Conservation (phyloP, 1,140 invertebrate genomes). For the Melanaphis sacchari region DNA sequence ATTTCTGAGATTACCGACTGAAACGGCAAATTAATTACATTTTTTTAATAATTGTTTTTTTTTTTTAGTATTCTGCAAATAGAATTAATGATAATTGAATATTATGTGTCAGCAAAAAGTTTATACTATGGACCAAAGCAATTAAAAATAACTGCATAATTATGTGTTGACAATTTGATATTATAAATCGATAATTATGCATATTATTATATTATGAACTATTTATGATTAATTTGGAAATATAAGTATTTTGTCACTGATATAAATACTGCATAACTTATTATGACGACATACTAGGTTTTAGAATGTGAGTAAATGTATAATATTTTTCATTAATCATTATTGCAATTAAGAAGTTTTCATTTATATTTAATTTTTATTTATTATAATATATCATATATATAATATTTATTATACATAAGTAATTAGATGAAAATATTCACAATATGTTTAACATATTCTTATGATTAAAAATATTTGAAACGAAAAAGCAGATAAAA, state of each 20-base stretch:
- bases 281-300: background rate
- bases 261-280: background rate
- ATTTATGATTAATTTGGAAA: background rate
- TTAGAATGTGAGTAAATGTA: background rate
- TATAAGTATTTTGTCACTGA: background rate
- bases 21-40: background rate
- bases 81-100: background rate
- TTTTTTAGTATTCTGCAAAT: background rate
- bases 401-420: background rate
- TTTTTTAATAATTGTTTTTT: background rate
- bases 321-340: background rate
- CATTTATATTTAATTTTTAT: background rate
- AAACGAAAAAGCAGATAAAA: background rate
- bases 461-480: background rate
- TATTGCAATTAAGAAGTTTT: background rate
- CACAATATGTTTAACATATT: background rate
- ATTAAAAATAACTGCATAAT: background rate
- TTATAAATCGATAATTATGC: background rate
- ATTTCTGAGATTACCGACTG: background rate
- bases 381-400: background rate
- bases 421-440: background rate
- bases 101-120: background rate
- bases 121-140: background rate
- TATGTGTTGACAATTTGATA: background rate
- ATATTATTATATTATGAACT: background rate